Base-by-base conservation (phyloP, 2,888 invertebrate genomes). In the Philonicus albiceps region DNA sequence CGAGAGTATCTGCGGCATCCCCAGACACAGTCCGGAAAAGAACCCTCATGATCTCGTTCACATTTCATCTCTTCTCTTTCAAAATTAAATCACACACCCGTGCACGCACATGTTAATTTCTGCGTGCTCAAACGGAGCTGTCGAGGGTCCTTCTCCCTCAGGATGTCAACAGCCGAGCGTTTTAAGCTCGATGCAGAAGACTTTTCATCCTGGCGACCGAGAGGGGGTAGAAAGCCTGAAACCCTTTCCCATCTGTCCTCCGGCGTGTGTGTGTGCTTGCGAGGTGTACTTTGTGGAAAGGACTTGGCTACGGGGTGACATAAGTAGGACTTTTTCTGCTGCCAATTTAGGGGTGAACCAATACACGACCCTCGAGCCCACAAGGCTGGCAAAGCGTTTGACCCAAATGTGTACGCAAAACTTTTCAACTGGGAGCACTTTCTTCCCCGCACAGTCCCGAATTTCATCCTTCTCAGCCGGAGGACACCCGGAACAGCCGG, bases 351-450 rank as follows among this genome's bases (percentile, higher is more conserved):
- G 88, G 88, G 88, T 88, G 88, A 88, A 88, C 88, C 88, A 78
- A 87, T 88, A 88, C 88, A 88, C 87, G 87, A 88, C 88, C 88
- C 88, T 87, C 75, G 86, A 87, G 88, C 88, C 88, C 88, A 88
- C 88, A 88, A 88, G 81, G 88, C 87, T 88, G 88, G 88, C 88
- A 88, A n/a, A 88, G 74, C 88, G 87, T 87, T 88, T 88, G 88
- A 88, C 88, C 88, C 86, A 88, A 88, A 88, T 88, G 88, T 87
- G 87, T 88, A 88, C 87, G 88, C 88, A 87, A 87, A 88, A 88
- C 85, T 87, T 87, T 88, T 88, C 88, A 86, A 40, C 74, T 87
- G 87, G 80, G 85, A 87, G 73, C 80, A 85, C 27, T 86, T 86
- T 75, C 85, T 75, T 74, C 86, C 40, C 74, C 73, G 76, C 84